Evolutionary conservation across 2,888 invertebrate genomes (phyloP), one percentile per base, ranked within the genome.

Genomic region (Poecilobothrus nobilitatus): DNA sequence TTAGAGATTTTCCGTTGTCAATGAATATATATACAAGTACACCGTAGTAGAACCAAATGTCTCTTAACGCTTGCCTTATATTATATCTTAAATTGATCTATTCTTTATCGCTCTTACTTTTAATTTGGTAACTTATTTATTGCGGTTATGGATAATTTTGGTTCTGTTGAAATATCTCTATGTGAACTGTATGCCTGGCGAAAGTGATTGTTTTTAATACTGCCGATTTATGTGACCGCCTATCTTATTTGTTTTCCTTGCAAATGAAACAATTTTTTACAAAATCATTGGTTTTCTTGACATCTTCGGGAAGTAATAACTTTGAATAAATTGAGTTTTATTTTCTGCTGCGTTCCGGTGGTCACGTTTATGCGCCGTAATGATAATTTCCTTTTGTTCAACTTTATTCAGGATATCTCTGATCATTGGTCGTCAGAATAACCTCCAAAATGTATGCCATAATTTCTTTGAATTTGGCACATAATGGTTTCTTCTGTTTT

Each of bases 21-120:
- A 71, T 70, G 1, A 72, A 71, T n/a, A 73, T 41, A 27, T 34
- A 66, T 69, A 70, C 70, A 15, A 71, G 73, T 20, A 72, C 67
- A 37, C 72, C 64, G 37, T 70, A 72, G 18, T 66, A 64, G 20
- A 69, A 71, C 1, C 72, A 69, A 5, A 73, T 68, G 18, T 72
- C 67, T 66, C 70, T 65, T 27, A 73, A 61, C 4, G 70, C 70
- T 67, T 66, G 22, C 68, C 67, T n/a, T n/a, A n/a, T n/a, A n/a
- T 71, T 12, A 71, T 68, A 63, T 72, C 66, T 66, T 70, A 66
- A 12, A 69, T 67, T 2, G 71, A 63, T 27, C 70, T 63, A 15
- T 70, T 69, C 9, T 67, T 66, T 1, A 70, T 69, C 6, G 63
- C 21, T 41, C 66, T 69, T 7, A 67, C 64, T 27, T 69, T 69